Percentiles rank a stretch among this genome's conserved stretches.
These are phyloP conservation scores for Bradypodion ventrale DNA, from an alignment of 2,797 vertebrate genomes.

Conservation along the genomic window DNA sequence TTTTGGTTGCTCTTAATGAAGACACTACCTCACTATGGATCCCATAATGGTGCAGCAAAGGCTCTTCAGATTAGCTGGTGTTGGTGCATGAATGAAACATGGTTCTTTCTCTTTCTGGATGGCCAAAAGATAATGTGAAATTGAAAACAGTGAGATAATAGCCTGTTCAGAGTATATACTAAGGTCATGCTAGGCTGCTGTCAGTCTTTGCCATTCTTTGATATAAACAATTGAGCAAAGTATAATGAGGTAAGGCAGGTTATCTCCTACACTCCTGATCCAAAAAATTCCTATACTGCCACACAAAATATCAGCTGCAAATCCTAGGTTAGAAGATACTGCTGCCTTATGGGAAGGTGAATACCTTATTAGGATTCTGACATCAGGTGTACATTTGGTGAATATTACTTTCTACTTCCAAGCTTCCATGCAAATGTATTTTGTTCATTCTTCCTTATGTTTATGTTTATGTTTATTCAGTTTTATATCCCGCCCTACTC, in stretches of 20 bases:
- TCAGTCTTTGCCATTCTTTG: no score
- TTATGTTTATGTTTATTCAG: no score
- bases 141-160: background rate
- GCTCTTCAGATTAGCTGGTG: background rate
- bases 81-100: no score
- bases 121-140: background rate
- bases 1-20: no score
- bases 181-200: background rate
- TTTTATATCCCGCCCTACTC: no score
- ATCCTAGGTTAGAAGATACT: background rate
- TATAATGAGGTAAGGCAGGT: background rate
- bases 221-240: background rate
- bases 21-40: no score
- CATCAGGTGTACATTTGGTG: background rate
- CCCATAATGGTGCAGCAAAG: background rate
- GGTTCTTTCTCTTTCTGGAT: background rate
- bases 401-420: background rate
- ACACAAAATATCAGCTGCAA: background rate
- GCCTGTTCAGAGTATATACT: background rate
- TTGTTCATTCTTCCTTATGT: background rate
- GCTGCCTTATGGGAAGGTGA: background rate
- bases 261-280: background rate
- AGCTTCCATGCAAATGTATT: background rate
- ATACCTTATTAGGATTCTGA: background rate
- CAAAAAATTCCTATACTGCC: background rate